phyloP scores from a whole-genome alignment of 2,797 vertebrate genomes.

The Rhinella marina region DNA sequence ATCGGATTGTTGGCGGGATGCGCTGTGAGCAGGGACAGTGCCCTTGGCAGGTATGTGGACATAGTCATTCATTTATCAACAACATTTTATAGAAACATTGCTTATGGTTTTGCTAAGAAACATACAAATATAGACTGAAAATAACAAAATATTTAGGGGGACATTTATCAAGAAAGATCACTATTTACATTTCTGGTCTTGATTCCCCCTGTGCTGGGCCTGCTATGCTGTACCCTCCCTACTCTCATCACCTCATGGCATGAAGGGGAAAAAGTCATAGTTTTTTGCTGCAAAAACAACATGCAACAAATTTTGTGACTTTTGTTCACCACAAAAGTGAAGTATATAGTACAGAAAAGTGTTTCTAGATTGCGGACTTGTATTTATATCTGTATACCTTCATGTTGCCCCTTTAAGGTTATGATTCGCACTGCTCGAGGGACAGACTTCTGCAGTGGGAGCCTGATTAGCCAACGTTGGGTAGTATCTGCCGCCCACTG shows the following conservation, averaged over 20 bases:
- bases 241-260: too few species aligned
- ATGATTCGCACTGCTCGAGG: slow-evolving; percentile 63
- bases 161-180: too few species aligned
- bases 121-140: not conserved
- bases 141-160: not conserved
- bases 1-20: slow-evolving; percentile 50
- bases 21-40: slow-evolving; percentile 67
- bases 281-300: too few species aligned
- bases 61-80: not conserved
- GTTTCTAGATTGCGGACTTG: not conserved
- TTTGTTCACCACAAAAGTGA: too few species aligned
- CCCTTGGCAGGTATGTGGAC: slow-evolving; percentile 71
- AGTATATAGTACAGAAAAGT: too few species aligned
- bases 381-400: not conserved
- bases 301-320: too few species aligned
- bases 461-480: slow-evolving; percentile 67
- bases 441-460: slow-evolving; percentile 67
- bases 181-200: too few species aligned
- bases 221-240: too few species aligned
- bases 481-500: slow-evolving; percentile 71
- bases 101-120: not conserved
- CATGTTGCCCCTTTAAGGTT: slow-evolving; percentile 32
- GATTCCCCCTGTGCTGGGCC: too few species aligned
- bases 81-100: not conserved
- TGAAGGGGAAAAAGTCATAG: too few species aligned